Percentiles rank a stretch among this genome's conserved stretches.
These are phyloP conservation scores for Trachelipus rathkii DNA, from an alignment of 1,140 invertebrate genomes.

Conservation along the genomic window DNA sequence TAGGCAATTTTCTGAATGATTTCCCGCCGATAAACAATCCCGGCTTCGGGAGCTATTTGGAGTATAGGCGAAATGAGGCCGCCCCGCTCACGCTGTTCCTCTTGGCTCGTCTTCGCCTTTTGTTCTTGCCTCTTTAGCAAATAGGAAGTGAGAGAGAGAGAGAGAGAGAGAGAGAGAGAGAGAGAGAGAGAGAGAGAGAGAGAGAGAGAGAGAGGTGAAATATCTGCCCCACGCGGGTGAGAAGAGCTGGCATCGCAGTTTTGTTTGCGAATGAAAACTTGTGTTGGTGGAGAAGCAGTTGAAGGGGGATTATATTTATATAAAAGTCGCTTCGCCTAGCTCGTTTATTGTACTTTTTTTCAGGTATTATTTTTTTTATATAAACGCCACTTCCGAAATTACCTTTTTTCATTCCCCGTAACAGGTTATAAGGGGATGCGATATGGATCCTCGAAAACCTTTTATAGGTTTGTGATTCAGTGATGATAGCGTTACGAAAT, in stretches of 20 bases:
- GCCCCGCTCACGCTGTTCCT: background rate
- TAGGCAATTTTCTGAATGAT: slow-evolving; percentile 13
- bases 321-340: background rate
- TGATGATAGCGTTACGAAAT: background rate
- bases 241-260: background rate
- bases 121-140: slow-evolving; percentile 7
- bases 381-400: slow-evolving; percentile 1
- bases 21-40: slow-evolving; percentile 8
- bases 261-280: background rate
- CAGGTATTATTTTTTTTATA: background rate
- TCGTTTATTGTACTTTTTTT: background rate
- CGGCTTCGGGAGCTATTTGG: slow-evolving; percentile 4
- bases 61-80: slow-evolving; percentile 4
- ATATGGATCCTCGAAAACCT: background rate
- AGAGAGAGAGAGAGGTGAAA: background rate
- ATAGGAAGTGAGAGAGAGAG: background rate
- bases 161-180: background rate
- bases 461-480: slow-evolving; percentile 1
- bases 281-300: background rate
- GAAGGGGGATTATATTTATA: slow-evolving; percentile 10
- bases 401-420: background rate
- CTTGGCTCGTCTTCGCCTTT: slow-evolving; percentile 2
- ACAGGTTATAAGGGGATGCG: background rate
- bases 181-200: background rate
- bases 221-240: slow-evolving; percentile 4